Percentiles rank a stretch among this genome's conserved stretches.
These are phyloP conservation scores for Crypturellus tataupa DNA, from an alignment of 2,797 vertebrate species.

Conservation along the genomic window DNA sequence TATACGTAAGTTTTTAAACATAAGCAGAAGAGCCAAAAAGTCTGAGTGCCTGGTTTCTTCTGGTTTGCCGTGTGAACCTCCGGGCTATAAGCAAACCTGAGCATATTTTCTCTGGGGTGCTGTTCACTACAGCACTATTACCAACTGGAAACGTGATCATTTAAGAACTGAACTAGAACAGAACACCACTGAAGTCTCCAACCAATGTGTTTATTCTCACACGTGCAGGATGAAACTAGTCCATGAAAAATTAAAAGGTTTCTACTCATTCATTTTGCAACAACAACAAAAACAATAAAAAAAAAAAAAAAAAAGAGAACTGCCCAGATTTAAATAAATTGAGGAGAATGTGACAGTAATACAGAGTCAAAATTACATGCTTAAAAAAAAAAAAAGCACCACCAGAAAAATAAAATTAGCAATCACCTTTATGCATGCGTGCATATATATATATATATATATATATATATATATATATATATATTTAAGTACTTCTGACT, in stretches of 20 bases:
- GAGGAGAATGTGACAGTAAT: not conserved
- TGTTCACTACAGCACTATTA: not conserved
- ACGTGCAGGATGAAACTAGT: not conserved
- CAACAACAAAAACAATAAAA: not conserved
- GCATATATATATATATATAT: rapidly evolving
- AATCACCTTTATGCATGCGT: rapidly evolving
- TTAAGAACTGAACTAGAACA: not conserved
- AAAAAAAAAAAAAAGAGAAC: not conserved
- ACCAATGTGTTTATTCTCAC: not conserved
- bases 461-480: rapidly evolving
- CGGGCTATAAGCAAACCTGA: not conserved
- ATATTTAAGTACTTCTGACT: not conserved
- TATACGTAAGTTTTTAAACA: not conserved
- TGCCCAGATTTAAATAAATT: not conserved
- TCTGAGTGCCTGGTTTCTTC: no score
- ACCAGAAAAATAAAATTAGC: not conserved
- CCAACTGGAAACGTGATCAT: not conserved
- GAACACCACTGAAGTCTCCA: not conserved
- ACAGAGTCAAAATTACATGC: not conserved
- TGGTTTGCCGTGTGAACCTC: not conserved
- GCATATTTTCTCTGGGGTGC: no score
- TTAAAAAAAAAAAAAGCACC: not conserved
- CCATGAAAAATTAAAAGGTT: not conserved
- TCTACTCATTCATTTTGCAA: not conserved
- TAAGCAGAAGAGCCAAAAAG: not conserved